Conservation (phyloP, 2,113 vertebrate genomes). For the Chloropsis cyanopogon region DNA sequence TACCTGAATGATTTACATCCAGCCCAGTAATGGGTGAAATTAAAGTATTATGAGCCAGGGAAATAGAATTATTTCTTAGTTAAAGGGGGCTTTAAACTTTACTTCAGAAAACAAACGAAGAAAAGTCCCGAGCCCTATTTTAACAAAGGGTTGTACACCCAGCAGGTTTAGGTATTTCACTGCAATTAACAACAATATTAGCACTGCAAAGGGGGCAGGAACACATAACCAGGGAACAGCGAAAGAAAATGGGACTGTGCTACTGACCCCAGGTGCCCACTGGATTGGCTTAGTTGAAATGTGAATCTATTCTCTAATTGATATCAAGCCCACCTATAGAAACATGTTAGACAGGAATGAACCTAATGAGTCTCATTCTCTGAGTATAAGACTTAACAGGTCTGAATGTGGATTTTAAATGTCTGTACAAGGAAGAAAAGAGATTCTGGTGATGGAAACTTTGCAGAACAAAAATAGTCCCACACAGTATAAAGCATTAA, state of each 20-base stretch:
- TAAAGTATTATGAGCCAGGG: not conserved
- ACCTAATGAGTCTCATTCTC: not conserved
- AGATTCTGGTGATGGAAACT: not conserved
- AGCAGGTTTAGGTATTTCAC: not conserved
- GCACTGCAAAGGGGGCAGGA: not conserved
- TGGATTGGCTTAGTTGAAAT: not conserved
- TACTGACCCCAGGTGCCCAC: not conserved
- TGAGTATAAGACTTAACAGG: not conserved
- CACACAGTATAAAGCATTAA: not conserved
- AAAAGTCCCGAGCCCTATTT: not conserved
- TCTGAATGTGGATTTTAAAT: constrained; percentile 7
- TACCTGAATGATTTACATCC: not conserved
- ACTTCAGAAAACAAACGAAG: not conserved
- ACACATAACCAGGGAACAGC: not conserved
- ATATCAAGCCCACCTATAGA: constrained; percentile 1
- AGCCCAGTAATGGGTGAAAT: not conserved
- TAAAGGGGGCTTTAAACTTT: not conserved
- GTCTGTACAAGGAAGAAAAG: not conserved
- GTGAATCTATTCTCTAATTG: not conserved
- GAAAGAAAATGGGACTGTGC: not conserved
- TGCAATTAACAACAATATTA: not conserved
- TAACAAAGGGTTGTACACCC: not conserved
- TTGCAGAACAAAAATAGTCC: not conserved
- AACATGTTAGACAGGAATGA: not conserved
- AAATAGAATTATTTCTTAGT: not conserved